Percentiles rank a stretch among this genome's conserved stretches.
Conservation (phyloP, 2,888 invertebrate genomes). For the Matsumyia berberina region DNA sequence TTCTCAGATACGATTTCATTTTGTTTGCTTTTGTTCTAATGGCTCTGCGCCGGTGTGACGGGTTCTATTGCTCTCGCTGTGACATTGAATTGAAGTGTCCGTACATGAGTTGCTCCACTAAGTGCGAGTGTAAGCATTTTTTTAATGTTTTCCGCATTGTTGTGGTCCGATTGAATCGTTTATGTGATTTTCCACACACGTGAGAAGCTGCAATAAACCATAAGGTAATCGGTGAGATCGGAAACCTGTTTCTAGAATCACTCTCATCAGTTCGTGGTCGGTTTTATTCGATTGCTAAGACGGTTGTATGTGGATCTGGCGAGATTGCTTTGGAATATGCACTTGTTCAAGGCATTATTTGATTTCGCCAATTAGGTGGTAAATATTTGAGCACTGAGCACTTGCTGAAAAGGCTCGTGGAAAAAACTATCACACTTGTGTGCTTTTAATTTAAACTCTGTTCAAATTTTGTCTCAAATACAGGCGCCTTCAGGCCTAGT, state of each 20-base stretch:
- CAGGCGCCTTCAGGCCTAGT: too few species aligned
- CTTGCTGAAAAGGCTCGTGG: too few species aligned
- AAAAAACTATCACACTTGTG: too few species aligned
- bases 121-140: conserved; percentile 35
- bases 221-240: background rate
- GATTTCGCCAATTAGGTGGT: too few species aligned
- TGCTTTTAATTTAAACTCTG: too few species aligned
- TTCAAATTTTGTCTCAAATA: too few species aligned
- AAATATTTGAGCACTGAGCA: too few species aligned
- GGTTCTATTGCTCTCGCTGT: conserved; percentile 19
- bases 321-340: too few species aligned
- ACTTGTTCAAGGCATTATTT: too few species aligned
- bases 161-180: conserved; percentile 33
- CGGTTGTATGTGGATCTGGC: background rate
- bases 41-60: background rate
- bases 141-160: conserved; percentile 71
- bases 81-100: conserved; percentile 57
- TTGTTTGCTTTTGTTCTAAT: conserved; percentile 39
- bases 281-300: background rate
- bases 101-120: conserved; percentile 50
- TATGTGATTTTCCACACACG: conserved; percentile 51
- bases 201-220: conserved; percentile 22
- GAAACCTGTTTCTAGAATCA: background rate
- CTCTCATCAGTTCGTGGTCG: background rate
- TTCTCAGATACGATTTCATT: conserved; percentile 10